Evolutionary conservation across 2,113 vertebrate species (phyloP), one percentile per base, ranked within the genome.

Genomic region (Vulpes ferrilata): DNA sequence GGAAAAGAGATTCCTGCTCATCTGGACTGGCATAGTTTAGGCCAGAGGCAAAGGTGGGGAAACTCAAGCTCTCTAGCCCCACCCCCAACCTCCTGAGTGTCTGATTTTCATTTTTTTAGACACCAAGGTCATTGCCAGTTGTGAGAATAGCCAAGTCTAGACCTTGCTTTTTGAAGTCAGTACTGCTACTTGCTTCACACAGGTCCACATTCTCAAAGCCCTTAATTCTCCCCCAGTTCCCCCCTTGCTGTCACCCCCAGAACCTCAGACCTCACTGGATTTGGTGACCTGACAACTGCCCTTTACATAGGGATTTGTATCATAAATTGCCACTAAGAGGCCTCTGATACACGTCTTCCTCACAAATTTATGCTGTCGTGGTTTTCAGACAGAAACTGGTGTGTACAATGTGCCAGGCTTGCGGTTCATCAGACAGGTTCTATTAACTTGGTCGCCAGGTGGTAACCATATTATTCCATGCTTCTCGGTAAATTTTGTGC

Each of bases 381-480:
- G 82, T 94, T 97, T 96, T 88, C 95, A 89, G 96, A 95, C 62
- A 94, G 95, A 96, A 95, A 92, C 64, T 13, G 38, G 83, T 3
- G 3, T 83, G 62, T 23, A 55, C 96, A 84, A 93, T 87, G 82
- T 87, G 97, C 95, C 94, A 92, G 90, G 76, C 88, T 94, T 89
- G 97, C 23, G 27, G 90, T 82, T 83, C 97, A 94, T 97, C 95
- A 97, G 90, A 97, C 88, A 97, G 95, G 97, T 97, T 93, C 92
- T 80, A 59, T 94, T 93, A 98, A 93, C 62, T 95, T 51, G 57
- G 96, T 94, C 62, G 11, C 98, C 98, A 98, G 97, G 97, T 98
- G 98, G 97, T 97, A 96, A 98, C 97, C 97, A 97, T 96, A 98
- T 96, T 97, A 97, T 62, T 98, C 94, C 96, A 97, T 92, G 94